phyloP scores from a whole-genome alignment of 2,797 vertebrate species.

The Acomys russatus region DNA sequence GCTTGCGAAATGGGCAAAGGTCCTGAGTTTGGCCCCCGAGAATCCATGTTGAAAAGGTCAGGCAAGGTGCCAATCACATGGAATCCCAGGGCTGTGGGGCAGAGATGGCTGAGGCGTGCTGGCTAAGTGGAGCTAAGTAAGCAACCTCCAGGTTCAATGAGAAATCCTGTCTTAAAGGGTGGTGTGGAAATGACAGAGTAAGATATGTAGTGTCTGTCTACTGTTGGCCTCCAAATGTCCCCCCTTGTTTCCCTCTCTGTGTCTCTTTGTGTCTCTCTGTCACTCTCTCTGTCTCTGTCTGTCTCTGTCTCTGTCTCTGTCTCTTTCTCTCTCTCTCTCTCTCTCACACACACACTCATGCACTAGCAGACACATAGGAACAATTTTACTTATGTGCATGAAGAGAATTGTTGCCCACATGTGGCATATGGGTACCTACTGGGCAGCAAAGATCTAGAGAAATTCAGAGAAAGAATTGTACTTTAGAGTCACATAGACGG shows the following conservation, averaged over 20 bases:
- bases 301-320: too few relatives aligned
- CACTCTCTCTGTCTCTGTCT: too few relatives aligned
- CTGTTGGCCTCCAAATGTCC: too few relatives aligned
- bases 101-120: neutral
- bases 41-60: neutral
- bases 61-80: neutral
- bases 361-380: neutral
- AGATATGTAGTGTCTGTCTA: neutral
- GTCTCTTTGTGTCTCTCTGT: too few relatives aligned
- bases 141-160: neutral
- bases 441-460: neutral
- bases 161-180: neutral
- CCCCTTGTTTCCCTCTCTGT: too few relatives aligned
- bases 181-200: neutral
- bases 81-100: neutral
- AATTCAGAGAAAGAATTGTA: neutral
- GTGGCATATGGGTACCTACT: neutral
- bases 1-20: neutral
- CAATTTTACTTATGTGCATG: neutral
- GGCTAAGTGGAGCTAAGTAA: neutral
- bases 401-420: neutral
- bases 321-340: too few relatives aligned
- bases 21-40: neutral
- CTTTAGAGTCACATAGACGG: neutral
- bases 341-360: neutral